These are phyloP conservation scores for Cliona cf. orientalis DNA, from an alignment of 37 sponge, comb jelly and placozoan genomes.

Conservation along the genomic window DNA sequence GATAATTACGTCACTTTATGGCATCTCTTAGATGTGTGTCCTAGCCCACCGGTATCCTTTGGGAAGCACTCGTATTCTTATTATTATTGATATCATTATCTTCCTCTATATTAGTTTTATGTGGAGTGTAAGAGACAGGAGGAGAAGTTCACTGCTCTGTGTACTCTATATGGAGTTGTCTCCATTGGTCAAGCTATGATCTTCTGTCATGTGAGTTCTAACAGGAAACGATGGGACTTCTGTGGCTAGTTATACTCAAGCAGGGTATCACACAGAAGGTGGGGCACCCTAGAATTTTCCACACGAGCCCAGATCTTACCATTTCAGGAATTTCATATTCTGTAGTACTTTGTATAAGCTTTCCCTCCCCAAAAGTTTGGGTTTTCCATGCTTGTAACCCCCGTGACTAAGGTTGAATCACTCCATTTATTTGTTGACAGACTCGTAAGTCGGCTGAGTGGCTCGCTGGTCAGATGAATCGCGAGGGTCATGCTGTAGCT, in stretches of 20 bases:
- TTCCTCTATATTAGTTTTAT: conserved; percentile 50
- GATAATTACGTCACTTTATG: background rate
- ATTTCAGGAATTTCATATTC: no score
- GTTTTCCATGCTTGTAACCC: no score
- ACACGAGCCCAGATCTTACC: no score
- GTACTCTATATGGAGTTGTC: conserved; percentile 84
- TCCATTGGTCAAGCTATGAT: conserved; percentile 92
- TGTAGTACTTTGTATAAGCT: no score
- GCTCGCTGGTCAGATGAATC: conserved; percentile 81
- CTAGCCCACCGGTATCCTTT: background rate
- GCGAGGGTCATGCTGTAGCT: conserved; percentile 92
- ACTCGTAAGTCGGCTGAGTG: conserved; percentile 76
- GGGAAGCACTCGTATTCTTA: background rate
- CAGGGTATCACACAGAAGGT: no score
- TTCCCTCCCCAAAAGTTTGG: no score
- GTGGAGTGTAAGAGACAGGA: conserved; percentile 79
- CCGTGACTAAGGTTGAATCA: no score
- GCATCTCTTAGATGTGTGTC: background rate
- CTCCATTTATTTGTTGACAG: conserved; percentile 48
- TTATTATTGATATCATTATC: background rate
- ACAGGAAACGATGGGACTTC: no score
- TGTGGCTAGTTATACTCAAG: background rate
- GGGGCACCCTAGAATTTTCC: no score
- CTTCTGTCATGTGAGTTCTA: conserved; percentile 86
- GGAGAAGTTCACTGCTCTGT: conserved; percentile 84